A percentile compares a stretch with the other conserved stretches of the same genome.
These are phyloP conservation scores for Cephus rjabovi DNA, from an alignment of 2,888 invertebrate genomes.

Conservation along the genomic window DNA sequence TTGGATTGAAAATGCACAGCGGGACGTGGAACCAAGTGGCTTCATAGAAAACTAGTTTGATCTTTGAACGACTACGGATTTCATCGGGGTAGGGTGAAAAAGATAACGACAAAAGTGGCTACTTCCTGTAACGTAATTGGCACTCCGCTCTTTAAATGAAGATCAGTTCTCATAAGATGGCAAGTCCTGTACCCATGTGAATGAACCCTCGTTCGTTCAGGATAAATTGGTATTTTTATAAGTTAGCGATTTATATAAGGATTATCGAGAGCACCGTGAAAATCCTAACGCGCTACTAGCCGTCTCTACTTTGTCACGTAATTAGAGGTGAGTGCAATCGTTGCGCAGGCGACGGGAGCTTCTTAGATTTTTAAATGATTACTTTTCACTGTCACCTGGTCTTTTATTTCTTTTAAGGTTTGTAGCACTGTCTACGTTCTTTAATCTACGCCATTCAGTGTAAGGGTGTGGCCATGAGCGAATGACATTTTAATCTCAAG, in stretches of 20 bases:
- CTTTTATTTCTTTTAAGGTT: neutral
- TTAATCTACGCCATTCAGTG: neutral
- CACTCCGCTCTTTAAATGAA: constrained; percentile 16
- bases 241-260: neutral
- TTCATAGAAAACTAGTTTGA: neutral
- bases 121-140: constrained; percentile 23
- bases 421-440: neutral
- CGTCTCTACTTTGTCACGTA: neutral
- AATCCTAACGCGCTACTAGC: neutral
- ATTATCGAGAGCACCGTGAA: neutral
- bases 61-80: neutral
- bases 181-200: neutral
- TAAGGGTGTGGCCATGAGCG: constrained; percentile 25
- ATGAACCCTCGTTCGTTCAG: neutral
- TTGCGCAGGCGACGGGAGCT: neutral
- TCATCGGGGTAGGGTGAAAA: neutral
- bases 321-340: neutral
- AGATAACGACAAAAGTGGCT: neutral
- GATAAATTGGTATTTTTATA: neutral
- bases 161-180: constrained; percentile 16
- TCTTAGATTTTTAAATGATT: neutral
- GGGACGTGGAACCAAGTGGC: neutral
- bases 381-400: neutral
- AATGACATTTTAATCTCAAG: constrained; percentile 64
- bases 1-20: neutral